Base-by-base conservation (phyloP, 2,888 invertebrate genomes). In the Amphipoea oculea region DNA sequence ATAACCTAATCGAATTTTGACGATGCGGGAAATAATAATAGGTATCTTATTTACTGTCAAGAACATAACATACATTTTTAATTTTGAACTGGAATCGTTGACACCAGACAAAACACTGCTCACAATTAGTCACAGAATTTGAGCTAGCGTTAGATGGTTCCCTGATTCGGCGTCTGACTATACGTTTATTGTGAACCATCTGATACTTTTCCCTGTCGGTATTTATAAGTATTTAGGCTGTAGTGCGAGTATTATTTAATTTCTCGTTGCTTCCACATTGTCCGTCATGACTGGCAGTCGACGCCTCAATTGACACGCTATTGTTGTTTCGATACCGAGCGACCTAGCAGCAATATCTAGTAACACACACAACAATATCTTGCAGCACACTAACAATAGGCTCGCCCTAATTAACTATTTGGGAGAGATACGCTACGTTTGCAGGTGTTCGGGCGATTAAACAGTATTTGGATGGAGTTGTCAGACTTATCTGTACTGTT, bases 271-370 rank as follows among this genome's bases (percentile, higher is more conserved):
- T 45, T 51, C 29, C 66, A 40, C 63, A 68, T 72, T 72, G 72
- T 72, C 20, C 29, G 45, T 9, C 17, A n/a, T 72, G 83, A 83
- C 78, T 51, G 72, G 57, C 78, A 72, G 67, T n/a, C 51, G 29
- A 78, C 78, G 71, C 54, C 54, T 72, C 69, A 72, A 82, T 63
- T n/a, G 68, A 42, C 63, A 63, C 29, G 40, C 78, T 36, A 57
- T 83, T 82, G 67, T 82, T 76, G 63, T 68, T 68, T 20, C 36
- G 57, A 79, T 60, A 48, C 29, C 79, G 6, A 42, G 62, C 20
- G 17, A 57, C 36, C 29, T 11, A 57, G 45, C 45, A n/a, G 14
- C 20, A 20, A 74, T 74, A 75, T 62, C 45, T 74, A n/a, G 40
- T 40, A 54, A 66, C 48, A 60, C 3, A 57, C 29, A 65, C 29